Evolutionary conservation across 2,888 invertebrate species (phyloP), one percentile per base, ranked within the genome.

Genomic region (Calameuta idolon): DNA sequence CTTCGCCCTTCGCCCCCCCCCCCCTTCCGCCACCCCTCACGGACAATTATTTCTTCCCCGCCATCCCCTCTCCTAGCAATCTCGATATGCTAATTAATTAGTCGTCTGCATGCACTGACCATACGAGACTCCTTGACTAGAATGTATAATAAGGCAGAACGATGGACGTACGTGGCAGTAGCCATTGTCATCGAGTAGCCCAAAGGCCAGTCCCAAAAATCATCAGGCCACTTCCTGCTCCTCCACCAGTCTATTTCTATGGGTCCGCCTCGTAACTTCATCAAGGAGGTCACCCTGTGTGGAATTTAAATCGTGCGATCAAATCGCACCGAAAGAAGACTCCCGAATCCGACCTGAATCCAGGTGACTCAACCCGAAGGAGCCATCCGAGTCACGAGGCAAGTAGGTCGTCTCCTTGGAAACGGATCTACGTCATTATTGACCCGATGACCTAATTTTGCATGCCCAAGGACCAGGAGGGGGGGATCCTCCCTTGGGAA

Each of bases 351-450:
- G 40, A 40, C 40, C 40, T 40, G 40, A 40, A 40, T 40, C 40
- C 40, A 40, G 40, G 40, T 40, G 40, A 15, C 15, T 40, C 40
- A 40, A 40, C 15, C 1, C 15, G 40, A 40, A 40, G 40, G 40
- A 40, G 15, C 40, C 40, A 15, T 15, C 23, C 34, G 76, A 31
- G 73, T 12, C 12, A 37, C 76, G 71, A 69, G 77, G 12, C 69
- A 69, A 80, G 55, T 81, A 75, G 86, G 85, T 83, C 86, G 85
- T 88, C 79, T 81, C 86, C 85, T 74, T 82, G 79, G 85, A 83
- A 87, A 88, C 87, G 71, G 12, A 35, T 74, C 80, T 80, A 81
- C 80, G 80, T 82, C 79, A 69, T 30, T 76, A 55, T 68, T 77
- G 82, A 80, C 79, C 81, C 75, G 76, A 75, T 83, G 78, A 81